Conservation (phyloP, 2,888 invertebrate genomes). For the Watsonalla cultraria region DNA sequence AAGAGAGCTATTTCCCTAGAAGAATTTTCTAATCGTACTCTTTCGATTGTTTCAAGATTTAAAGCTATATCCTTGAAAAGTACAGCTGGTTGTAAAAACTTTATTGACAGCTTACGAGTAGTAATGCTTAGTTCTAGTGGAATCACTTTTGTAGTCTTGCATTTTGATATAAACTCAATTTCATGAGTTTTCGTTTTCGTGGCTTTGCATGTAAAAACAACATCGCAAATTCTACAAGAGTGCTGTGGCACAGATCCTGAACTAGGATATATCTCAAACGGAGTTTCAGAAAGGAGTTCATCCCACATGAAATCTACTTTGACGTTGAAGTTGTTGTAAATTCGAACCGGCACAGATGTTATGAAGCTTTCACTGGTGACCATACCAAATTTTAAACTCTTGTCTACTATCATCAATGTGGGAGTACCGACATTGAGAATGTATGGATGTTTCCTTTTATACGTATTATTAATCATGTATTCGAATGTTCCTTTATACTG, state of each 20-base stretch:
- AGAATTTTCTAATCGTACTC: conserved; percentile 72
- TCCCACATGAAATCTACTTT: conserved; percentile 52
- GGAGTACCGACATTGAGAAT: conserved; percentile 47
- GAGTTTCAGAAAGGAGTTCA: conserved; percentile 44
- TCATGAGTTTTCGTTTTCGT: conserved; percentile 62
- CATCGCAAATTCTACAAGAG: conserved; percentile 54
- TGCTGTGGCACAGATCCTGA: conserved; percentile 48
- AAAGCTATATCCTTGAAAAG: conserved; percentile 62
- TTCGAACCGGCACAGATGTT: conserved; percentile 55
- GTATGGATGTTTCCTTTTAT: conserved; percentile 48
- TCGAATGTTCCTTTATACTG: conserved; percentile 41
- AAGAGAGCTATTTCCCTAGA: conserved; percentile 73
- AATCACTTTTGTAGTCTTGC: conserved; percentile 26
- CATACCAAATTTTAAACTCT: conserved; percentile 66
- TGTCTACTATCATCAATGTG: conserved; percentile 45
- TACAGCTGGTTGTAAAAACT: conserved; percentile 54
- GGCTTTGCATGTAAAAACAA: conserved; percentile 48
- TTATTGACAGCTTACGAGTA: conserved; percentile 60
- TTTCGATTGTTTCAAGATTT: conserved; percentile 58
- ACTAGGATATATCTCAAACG: conserved; percentile 58
- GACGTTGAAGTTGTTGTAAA: conserved; percentile 58
- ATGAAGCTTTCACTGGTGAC: conserved; percentile 57
- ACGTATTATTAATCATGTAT: conserved; percentile 52
- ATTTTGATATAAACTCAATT: conserved; percentile 45
- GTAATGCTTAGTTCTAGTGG: conserved; percentile 55